These are phyloP conservation scores for Rhombomys opimus DNA, from an alignment of 2,113 vertebrate genomes.

Conservation along the genomic window DNA sequence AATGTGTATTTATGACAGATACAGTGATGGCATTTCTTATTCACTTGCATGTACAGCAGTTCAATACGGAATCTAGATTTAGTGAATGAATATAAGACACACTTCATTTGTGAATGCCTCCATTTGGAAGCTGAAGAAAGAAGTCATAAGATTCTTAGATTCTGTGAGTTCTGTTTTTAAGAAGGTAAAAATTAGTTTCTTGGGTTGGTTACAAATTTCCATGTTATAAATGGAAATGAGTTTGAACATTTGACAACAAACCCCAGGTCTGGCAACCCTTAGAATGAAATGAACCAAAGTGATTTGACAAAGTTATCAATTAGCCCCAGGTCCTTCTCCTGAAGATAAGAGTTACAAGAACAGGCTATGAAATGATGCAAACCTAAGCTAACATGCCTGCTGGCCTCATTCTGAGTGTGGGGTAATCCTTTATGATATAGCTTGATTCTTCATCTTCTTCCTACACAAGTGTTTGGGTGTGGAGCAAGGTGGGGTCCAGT, in stretches of 20 bases:
- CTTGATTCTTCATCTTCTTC: not conserved
- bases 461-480: not conserved
- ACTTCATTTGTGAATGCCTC: slow-evolving; percentile 26
- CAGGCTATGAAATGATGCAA: not conserved
- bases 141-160: slow-evolving; percentile 6
- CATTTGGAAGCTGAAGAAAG: slow-evolving; percentile 39
- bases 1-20: slow-evolving; percentile 30
- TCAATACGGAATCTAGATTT: not conserved
- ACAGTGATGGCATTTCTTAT: not conserved
- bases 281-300: not conserved
- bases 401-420: not conserved
- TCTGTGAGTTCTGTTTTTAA: not conserved
- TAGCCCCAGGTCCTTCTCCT: not conserved
- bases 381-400: not conserved
- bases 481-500: not conserved
- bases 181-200: not conserved
- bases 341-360: not conserved
- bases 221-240: not conserved
- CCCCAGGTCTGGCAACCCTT: not conserved
- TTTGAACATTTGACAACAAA: not conserved
- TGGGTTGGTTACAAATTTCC: not conserved
- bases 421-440: not conserved
- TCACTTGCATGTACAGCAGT: not conserved
- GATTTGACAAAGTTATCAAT: not conserved
- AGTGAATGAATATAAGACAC: not conserved